Conservation (phyloP, 2,888 invertebrate genomes). For the Schizotus pectinicornis region DNA sequence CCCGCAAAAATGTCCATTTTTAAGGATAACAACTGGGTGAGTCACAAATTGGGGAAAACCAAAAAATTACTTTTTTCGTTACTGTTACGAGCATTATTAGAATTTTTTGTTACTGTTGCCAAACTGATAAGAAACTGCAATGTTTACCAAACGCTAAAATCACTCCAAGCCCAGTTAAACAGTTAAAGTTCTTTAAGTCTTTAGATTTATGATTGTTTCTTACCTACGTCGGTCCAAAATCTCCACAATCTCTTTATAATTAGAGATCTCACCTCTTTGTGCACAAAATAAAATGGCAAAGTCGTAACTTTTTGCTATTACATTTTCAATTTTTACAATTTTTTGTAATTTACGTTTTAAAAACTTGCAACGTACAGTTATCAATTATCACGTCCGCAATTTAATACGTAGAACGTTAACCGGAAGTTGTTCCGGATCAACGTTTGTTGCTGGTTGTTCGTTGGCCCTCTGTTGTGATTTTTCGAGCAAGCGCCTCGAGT, state of each 20-base stretch:
- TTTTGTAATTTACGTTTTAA: neutral
- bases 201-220: no score
- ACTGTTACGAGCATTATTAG: neutral
- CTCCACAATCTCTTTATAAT: no score
- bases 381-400: slow-evolving; percentile 31
- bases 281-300: no score
- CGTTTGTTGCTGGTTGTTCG: slow-evolving; percentile 1
- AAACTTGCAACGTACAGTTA: slow-evolving; percentile 14
- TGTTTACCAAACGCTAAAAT: no score
- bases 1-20: slow-evolving; percentile 60
- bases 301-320: no score
- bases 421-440: slow-evolving; percentile 18
- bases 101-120: no score
- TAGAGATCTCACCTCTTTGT: no score
- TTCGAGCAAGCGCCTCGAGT: neutral
- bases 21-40: slow-evolving; percentile 68
- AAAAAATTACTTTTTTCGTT: slow-evolving; percentile 4
- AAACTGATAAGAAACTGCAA: no score
- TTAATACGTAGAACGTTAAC: slow-evolving; percentile 28
- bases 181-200: no score
- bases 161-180: no score
- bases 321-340: no score
- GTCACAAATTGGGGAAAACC: slow-evolving; percentile 31
- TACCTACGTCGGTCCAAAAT: no score
- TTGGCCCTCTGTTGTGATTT: neutral